These are phyloP conservation scores for Asarcornis scutulata DNA, from an alignment of 2,113 vertebrate species.

Conservation along the genomic window DNA sequence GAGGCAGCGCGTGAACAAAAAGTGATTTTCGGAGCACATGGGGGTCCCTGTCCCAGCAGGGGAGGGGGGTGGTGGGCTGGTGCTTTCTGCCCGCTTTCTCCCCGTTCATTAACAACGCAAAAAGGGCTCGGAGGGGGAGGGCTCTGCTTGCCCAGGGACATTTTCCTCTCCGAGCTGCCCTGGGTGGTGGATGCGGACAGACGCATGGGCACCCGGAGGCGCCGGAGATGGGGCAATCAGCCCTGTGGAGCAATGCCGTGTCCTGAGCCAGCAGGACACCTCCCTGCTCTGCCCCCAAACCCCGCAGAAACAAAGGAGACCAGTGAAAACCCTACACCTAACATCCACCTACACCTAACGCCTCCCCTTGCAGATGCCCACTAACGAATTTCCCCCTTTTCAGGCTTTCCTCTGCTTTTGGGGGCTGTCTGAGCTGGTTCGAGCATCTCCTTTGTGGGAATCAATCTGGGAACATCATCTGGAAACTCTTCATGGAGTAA, in stretches of 20 bases:
- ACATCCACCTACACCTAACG: no score
- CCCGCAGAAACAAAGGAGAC: background rate
- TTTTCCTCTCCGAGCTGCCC: background rate
- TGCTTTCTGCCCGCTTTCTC: background rate
- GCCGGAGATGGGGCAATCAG: background rate
- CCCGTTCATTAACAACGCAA: background rate
- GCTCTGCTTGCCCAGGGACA: fast-evolving
- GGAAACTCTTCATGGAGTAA: background rate
- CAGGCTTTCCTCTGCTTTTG: background rate
- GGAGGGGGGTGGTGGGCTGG: background rate
- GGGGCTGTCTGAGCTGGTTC: background rate
- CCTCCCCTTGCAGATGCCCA: fast-evolving
- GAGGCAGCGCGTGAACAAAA: fast-evolving
- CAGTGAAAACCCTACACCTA: background rate
- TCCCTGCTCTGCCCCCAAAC: background rate
- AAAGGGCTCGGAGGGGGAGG: background rate
- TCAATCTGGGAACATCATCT: background rate
- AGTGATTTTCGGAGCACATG: background rate
- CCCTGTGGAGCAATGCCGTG: fast-evolving
- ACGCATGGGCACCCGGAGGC: background rate
- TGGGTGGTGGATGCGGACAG: background rate
- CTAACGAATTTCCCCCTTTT: background rate
- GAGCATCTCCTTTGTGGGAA: background rate
- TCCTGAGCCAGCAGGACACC: background rate
- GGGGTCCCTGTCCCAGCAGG: background rate